Evolutionary conservation across 2,113 vertebrate genomes (phyloP).

Genomic region (Cyrtonyx montezumae): DNA sequence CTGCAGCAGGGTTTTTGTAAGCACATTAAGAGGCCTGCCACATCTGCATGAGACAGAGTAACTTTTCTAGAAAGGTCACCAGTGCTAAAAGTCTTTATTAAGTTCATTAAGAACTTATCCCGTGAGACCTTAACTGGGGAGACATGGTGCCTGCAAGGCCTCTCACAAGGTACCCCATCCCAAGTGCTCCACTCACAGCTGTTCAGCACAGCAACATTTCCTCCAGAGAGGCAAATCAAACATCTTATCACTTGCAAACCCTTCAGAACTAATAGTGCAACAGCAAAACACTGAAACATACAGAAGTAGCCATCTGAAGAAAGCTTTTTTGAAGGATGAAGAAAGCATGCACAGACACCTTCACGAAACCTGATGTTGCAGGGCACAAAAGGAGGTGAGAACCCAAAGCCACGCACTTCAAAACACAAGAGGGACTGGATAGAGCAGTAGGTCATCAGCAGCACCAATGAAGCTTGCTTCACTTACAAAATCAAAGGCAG

Average conservation of each 20-base stretch:
- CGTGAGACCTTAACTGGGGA: fast-evolving
- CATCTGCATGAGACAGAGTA: background rate
- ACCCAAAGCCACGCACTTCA: background rate
- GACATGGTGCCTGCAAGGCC: background rate
- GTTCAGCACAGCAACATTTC: background rate
- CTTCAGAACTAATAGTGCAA: background rate
- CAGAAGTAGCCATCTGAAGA: fast-evolving
- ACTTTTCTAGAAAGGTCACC: background rate
- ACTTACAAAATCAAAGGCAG: background rate
- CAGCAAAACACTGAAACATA: fast-evolving
- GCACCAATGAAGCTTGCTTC: background rate
- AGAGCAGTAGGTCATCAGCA: background rate
- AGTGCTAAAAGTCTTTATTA: background rate
- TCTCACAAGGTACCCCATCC: fast-evolving
- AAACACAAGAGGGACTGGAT: background rate
- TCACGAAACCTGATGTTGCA: fast-evolving
- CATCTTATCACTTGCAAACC: background rate
- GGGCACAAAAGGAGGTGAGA: background rate
- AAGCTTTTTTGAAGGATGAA: background rate
- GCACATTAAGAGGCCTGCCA: fast-evolving
- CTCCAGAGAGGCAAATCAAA: background rate
- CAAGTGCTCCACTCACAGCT: background rate
- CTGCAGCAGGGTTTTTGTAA: fast-evolving
- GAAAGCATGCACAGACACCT: fast-evolving
- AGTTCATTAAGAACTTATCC: fast-evolving